phyloP scores from a whole-genome alignment of 1,140 invertebrate species.

The Meloidogyne hapla region DNA sequence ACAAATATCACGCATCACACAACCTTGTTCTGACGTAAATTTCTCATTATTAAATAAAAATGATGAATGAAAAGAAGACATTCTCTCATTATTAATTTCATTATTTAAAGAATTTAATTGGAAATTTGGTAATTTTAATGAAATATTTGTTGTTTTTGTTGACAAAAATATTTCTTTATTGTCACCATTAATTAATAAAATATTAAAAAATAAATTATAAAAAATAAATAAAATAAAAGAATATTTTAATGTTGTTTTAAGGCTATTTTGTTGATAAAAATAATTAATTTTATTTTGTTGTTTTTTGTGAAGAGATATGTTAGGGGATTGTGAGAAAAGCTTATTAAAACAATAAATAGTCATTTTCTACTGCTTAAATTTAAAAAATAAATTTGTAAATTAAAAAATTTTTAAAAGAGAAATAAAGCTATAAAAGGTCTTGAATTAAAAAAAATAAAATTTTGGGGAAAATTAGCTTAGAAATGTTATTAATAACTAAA shows the following conservation, averaged over 20 bases:
- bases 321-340: no score
- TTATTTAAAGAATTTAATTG: no score
- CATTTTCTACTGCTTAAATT: no score
- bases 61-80: no score
- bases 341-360: no score
- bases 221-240: constrained; percentile 21
- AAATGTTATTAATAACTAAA: no score
- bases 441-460: no score
- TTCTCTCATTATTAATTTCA: no score
- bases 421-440: no score
- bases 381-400: no score
- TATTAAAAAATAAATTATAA: constrained; percentile 5
- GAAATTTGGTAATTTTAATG: background rate
- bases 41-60: constrained; percentile 26
- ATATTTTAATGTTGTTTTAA: background rate
- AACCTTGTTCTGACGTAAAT: constrained; percentile 23
- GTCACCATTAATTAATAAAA: background rate
- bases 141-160: constrained; percentile 1
- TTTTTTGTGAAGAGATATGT: background rate
- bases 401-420: no score
- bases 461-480: no score
- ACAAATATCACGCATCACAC: constrained; percentile 51
- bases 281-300: background rate
- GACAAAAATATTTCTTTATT: background rate
- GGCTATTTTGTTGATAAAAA: background rate